Evolutionary conservation across 2,113 vertebrate species (phyloP).

Genomic region (Cyanistes caeruleus): DNA sequence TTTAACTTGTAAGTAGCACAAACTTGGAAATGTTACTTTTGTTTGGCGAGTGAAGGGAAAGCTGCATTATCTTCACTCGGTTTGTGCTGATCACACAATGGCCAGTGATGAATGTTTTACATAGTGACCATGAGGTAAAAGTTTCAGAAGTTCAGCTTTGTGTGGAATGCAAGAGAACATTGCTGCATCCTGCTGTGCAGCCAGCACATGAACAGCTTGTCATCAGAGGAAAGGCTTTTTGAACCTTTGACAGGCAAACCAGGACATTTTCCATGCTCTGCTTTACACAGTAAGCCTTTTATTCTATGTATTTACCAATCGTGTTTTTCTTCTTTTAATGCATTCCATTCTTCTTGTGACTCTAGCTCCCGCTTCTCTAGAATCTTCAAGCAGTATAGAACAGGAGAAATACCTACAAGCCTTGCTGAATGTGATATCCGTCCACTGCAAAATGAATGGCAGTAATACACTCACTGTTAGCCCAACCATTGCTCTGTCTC

Average conservation of each 20-base stretch:
- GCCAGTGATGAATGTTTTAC: neutral
- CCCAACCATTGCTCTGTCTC: slow-evolving; percentile 88
- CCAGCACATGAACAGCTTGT: neutral
- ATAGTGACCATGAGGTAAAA: neutral
- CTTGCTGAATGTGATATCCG: slow-evolving; percentile 88
- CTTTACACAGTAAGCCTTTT: neutral
- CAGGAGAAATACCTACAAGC: slow-evolving; percentile 98
- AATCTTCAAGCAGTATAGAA: slow-evolving; percentile 95
- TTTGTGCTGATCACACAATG: neutral
- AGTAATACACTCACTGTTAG: slow-evolving; percentile 86
- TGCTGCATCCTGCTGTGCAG: neutral
- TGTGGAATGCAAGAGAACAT: neutral
- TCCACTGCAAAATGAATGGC: slow-evolving; percentile 88
- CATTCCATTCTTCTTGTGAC: neutral
- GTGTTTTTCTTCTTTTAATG: neutral
- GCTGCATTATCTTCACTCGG: neutral
- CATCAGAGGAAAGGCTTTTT: neutral
- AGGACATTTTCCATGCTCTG: neutral
- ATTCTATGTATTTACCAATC: neutral
- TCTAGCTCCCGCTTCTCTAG: slow-evolving; percentile 84
- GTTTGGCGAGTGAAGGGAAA: neutral
- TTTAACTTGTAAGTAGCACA: neutral
- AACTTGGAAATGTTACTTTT: neutral
- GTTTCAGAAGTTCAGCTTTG: neutral
- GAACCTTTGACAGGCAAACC: neutral